These are phyloP conservation scores for Apodemus agrarius DNA, from an alignment of 2,797 vertebrate species.

Conservation along the genomic window DNA sequence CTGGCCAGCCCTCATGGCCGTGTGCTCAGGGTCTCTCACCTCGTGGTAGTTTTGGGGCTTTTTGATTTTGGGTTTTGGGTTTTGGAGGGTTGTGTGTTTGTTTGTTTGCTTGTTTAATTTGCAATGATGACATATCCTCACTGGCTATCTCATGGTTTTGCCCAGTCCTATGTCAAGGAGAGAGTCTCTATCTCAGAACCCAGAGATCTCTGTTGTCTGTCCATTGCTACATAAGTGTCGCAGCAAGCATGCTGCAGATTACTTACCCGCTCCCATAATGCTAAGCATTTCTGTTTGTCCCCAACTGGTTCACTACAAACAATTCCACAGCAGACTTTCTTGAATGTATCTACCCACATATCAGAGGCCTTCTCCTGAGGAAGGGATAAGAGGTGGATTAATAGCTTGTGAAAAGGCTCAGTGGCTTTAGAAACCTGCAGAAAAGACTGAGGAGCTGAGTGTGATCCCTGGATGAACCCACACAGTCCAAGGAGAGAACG, in stretches of 20 bases:
- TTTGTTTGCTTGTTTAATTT: neutral
- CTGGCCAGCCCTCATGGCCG: neutral
- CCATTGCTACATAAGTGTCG: neutral
- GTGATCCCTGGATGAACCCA: neutral
- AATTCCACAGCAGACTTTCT: neutral
- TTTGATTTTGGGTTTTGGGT: too few relatives aligned
- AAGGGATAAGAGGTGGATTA: neutral
- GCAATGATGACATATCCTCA: neutral
- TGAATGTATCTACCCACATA: neutral
- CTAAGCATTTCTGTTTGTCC: neutral
- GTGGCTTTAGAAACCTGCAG: neutral
- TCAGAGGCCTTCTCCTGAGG: neutral
- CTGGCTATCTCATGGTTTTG: neutral
- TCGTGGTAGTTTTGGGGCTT: too few relatives aligned
- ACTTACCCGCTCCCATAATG: neutral
- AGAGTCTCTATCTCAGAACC: neutral
- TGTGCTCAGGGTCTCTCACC: neutral
- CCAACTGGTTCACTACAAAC: neutral
- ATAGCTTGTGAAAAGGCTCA: too few relatives aligned
- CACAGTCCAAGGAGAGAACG: neutral
- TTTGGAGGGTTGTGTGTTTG: too few relatives aligned
- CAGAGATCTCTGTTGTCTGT: neutral
- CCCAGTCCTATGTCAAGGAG: neutral
- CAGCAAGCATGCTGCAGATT: neutral
- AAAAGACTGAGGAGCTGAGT: neutral